Evolutionary conservation across 2,888 invertebrate species (phyloP).

Genomic region (Tolmerus cingulatus): DNA sequence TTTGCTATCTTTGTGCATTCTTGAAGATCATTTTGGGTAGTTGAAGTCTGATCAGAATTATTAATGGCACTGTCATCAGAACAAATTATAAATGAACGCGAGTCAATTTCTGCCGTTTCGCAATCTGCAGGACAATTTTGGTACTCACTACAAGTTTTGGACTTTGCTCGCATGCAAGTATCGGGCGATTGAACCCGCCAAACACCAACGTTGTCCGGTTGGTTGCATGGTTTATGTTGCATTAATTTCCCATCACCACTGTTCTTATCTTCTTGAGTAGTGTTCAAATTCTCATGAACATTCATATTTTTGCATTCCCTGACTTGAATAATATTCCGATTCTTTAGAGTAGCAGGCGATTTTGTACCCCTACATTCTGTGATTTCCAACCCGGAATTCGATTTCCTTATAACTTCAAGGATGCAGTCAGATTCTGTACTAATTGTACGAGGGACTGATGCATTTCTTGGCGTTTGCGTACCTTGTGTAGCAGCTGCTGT

Average conservation of each 20-base stretch:
- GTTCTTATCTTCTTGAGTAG: not conserved
- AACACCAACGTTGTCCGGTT: not conserved
- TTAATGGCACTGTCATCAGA: conserved; percentile 26
- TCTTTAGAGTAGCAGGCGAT: not conserved
- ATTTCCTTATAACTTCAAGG: conserved; percentile 45
- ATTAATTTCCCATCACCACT: not conserved
- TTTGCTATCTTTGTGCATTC: not conserved
- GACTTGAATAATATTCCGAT: not conserved
- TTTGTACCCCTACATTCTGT: not conserved
- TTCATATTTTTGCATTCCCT: not conserved
- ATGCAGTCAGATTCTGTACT: conserved; percentile 48
- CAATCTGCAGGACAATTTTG: not conserved
- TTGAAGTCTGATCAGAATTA: conserved; percentile 1
- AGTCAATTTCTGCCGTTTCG: conserved; percentile 34
- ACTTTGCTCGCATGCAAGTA: conserved; percentile 44
- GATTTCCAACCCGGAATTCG: conserved; percentile 18
- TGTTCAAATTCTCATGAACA: not conserved
- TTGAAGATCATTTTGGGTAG: not conserved
- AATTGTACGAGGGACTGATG: conserved; percentile 2
- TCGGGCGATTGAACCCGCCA: conserved; percentile 47
- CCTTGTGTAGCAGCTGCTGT: conserved; percentile 40
- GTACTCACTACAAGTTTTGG: not conserved
- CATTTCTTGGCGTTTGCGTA: conserved; percentile 32
- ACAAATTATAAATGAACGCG: conserved; percentile 40
- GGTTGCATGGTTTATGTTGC: not conserved